Conservation (phyloP, 37 sponge, comb jelly and placozoan genomes). For the Tethya wilhelma region DNA sequence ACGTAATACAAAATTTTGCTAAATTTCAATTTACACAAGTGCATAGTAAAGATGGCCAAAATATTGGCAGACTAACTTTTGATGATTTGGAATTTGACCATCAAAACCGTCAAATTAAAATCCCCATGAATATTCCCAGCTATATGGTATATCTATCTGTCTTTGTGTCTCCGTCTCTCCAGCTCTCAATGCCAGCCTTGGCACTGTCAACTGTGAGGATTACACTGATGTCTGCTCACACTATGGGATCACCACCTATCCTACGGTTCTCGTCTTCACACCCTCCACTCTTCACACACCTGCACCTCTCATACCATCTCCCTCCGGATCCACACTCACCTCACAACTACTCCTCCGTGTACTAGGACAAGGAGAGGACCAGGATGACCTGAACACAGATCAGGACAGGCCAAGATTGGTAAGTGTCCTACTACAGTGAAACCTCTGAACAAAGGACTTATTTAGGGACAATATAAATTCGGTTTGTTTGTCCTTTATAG, state of each 20-base stretch:
- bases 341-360: conserved; percentile 27
- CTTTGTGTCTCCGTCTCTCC: conserved; percentile 3
- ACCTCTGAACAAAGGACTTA: background rate
- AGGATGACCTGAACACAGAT: background rate
- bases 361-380: conserved; percentile 6
- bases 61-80: no score
- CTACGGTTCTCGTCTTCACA: conserved; percentile 51
- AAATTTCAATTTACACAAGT: no score
- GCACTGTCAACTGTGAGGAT: conserved; percentile 60
- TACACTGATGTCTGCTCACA: conserved; percentile 65
- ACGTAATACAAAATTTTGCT: no score
- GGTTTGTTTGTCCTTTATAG: background rate
- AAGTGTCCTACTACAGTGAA: background rate
- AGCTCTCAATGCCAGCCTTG: conserved; percentile 11
- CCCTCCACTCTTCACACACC: conserved; percentile 3
- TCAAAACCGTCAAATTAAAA: no score
- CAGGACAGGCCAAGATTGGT: background rate
- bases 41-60: no score
- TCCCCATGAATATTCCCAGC: background rate
- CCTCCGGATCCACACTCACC: background rate
- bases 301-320: background rate
- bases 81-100: no score
- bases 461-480: background rate
- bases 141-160: background rate
- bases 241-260: conserved; percentile 34